Evolutionary conservation across 1,140 invertebrate genomes (phyloP).

Genomic region (Drosophila asahinai): DNA sequence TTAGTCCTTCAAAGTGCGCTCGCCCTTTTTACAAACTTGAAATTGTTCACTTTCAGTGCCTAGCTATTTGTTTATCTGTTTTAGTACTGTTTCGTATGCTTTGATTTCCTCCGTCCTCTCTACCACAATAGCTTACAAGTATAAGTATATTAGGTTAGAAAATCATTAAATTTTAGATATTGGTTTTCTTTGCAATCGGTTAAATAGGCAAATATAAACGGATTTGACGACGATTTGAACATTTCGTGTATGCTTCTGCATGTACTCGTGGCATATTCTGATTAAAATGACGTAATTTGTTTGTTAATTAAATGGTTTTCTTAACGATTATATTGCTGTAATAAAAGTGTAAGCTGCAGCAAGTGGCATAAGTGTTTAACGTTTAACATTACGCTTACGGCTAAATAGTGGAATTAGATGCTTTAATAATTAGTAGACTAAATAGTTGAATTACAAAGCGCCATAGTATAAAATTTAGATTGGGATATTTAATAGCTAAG

Average conservation of each 20-base stretch:
- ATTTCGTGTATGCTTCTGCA: conserved; percentile 29
- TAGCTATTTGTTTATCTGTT: conserved; percentile 70
- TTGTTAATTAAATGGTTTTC: conserved; percentile 17
- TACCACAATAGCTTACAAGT: conserved; percentile 39
- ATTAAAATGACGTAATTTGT: conserved; percentile 29
- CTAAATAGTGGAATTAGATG: conserved; percentile 56
- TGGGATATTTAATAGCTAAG: neutral
- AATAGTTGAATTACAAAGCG: conserved; percentile 41
- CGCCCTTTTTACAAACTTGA: conserved; percentile 53
- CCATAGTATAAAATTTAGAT: conserved; percentile 39
- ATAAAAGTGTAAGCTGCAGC: conserved; percentile 35
- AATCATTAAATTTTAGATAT: conserved; percentile 32
- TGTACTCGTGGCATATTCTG: conserved; percentile 32
- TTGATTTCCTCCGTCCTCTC: conserved; percentile 51
- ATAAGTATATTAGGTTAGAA: conserved; percentile 48
- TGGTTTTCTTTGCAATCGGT: conserved; percentile 11
- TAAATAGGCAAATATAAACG: conserved; percentile 38
- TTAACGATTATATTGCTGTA: conserved; percentile 53
- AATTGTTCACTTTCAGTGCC: conserved; percentile 74
- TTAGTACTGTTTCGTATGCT: conserved; percentile 71
- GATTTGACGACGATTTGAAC: conserved; percentile 30
- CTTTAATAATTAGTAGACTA: conserved; percentile 28
- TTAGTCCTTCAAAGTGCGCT: conserved; percentile 15
- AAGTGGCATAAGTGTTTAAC: conserved; percentile 23
- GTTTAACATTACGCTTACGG: conserved; percentile 35